A percentile compares a stretch with the other conserved stretches of the same genome.
Conservation (phyloP, 2,113 vertebrate species). For the Monopterus albus region DNA sequence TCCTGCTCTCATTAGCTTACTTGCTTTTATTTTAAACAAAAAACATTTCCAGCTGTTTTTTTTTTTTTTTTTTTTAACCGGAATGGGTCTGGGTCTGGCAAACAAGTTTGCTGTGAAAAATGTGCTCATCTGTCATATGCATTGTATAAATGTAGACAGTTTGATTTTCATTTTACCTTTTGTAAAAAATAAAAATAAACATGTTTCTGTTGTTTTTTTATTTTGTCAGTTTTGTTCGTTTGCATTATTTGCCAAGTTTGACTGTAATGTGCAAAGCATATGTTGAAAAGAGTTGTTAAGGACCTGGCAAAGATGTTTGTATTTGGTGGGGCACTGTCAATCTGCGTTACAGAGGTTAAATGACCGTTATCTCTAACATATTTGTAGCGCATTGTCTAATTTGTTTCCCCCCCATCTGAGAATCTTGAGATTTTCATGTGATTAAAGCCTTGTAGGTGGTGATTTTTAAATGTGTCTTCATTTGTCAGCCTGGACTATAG, state of each 20-base stretch:
- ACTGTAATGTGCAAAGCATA: conserved; percentile 82
- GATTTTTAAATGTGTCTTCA: conserved; percentile 71
- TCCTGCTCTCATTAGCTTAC: conserved; percentile 30
- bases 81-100: conserved; percentile 67
- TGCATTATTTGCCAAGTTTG: conserved; percentile 79
- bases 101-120: conserved; percentile 73
- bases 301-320: conserved; percentile 49
- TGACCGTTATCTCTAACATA: conserved; percentile 63
- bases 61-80: too few relatives aligned
- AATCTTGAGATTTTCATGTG: conserved; percentile 66
- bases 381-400: conserved; percentile 78
- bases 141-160: conserved; percentile 80
- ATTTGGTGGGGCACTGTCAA: conserved; percentile 43
- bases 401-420: conserved; percentile 46
- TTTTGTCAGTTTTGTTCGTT: conserved; percentile 74
- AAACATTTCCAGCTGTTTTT: too few relatives aligned
- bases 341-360: conserved; percentile 36
- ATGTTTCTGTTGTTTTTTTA: conserved; percentile 64
- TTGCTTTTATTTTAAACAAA: too few relatives aligned
- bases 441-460: conserved; percentile 71
- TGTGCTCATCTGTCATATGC: conserved; percentile 68
- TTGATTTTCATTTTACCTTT: conserved; percentile 84
- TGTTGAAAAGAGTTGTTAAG: conserved; percentile 64
- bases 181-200: conserved; percentile 68
- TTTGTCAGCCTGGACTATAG: too few relatives aligned